A percentile compares a stretch with the other conserved stretches of the same genome.
These are phyloP conservation scores for Hedychridium roseum DNA, from an alignment of 2,888 invertebrate species.

Conservation along the genomic window DNA sequence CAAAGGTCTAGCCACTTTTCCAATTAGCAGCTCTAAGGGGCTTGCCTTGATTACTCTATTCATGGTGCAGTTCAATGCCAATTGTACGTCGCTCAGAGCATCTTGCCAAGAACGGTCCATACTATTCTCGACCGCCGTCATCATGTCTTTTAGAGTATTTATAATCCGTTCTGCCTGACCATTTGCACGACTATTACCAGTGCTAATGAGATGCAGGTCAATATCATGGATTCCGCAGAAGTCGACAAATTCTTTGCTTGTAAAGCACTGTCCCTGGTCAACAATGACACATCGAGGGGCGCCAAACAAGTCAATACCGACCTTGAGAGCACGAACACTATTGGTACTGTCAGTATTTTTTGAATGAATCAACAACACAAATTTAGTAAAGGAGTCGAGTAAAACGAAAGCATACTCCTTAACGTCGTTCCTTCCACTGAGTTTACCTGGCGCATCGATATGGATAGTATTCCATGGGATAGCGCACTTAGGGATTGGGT, in stretches of 20 bases:
- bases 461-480: constrained; percentile 48
- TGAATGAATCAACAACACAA: constrained; percentile 29
- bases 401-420: too few relatives aligned
- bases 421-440: constrained; percentile 45
- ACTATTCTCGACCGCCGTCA: constrained; percentile 37
- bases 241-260: constrained; percentile 22
- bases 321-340: constrained; percentile 20
- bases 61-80: constrained; percentile 40
- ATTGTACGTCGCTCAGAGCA: constrained; percentile 38
- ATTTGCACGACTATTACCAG: constrained; percentile 39
- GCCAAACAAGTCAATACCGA: constrained; percentile 24
- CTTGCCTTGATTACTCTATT: constrained; percentile 36
- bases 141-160: constrained; percentile 34
- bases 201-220: constrained; percentile 35
- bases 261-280: constrained; percentile 21
- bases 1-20: constrained; percentile 31
- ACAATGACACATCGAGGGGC: constrained; percentile 26
- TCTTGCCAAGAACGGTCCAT: constrained; percentile 38
- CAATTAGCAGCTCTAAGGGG: constrained; percentile 45
- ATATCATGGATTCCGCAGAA: constrained; percentile 22
- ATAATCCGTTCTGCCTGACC: constrained; percentile 42
- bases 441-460: constrained; percentile 33
- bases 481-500: constrained; percentile 47
- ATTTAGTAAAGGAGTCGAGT: constrained; percentile 47
- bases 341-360: constrained; percentile 43